phyloP scores from a whole-genome alignment of 2,797 vertebrate genomes.

The Emydoidea blandingii region DNA sequence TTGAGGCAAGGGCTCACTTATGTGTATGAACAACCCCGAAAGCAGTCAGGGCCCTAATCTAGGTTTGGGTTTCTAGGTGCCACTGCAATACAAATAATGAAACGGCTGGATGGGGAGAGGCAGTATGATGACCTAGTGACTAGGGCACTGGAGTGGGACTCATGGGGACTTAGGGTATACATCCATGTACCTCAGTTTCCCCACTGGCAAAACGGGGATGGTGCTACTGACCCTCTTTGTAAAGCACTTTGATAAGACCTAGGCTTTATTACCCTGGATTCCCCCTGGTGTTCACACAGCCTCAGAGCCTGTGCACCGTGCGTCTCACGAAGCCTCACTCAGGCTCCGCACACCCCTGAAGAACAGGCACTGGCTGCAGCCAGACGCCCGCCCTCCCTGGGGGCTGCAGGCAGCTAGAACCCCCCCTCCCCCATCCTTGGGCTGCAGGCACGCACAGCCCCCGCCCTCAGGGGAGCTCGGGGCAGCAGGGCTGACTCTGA shows the following conservation, averaged over 20 bases:
- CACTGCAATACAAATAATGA: background rate
- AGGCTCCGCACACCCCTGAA: too few relatives aligned
- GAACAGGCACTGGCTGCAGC: background rate
- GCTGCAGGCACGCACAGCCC: background rate
- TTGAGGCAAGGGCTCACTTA: background rate
- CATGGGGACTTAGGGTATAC: background rate
- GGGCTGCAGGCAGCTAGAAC: background rate
- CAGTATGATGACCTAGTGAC: background rate
- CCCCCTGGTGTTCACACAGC: too few relatives aligned
- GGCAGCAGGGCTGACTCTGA: background rate
- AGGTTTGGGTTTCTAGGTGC: background rate
- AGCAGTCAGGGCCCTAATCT: background rate
- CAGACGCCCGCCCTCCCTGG: too few relatives aligned
- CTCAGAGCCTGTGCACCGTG: background rate
- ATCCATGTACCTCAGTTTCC: background rate
- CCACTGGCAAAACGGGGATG: fast-evolving
- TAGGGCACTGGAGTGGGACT: background rate
- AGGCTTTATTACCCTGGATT: too few relatives aligned
- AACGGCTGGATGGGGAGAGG: background rate
- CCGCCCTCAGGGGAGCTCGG: background rate
- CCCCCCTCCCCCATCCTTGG: background rate
- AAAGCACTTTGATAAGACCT: too few relatives aligned
- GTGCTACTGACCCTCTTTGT: background rate
- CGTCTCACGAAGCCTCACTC: background rate
- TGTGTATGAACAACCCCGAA: background rate